Conservation (phyloP, 2,888 invertebrate genomes). For the Mimachlamys varia region DNA sequence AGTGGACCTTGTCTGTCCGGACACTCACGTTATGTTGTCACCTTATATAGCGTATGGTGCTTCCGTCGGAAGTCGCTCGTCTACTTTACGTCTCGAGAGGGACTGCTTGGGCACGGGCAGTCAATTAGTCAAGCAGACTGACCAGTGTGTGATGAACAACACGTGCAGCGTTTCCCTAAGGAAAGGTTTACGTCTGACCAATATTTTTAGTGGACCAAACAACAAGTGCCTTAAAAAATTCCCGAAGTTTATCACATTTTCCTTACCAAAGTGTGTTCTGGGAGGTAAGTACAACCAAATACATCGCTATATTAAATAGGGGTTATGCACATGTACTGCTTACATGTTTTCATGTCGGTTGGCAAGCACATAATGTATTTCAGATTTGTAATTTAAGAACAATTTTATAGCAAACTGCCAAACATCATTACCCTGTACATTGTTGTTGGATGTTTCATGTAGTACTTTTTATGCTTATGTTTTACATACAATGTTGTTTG, state of each 20-base stretch:
- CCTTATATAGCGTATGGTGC: constrained; percentile 2
- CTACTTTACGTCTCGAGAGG: background rate
- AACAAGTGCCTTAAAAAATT: constrained; percentile 45
- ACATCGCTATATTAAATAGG: no score
- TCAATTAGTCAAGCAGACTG: background rate
- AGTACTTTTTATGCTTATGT: no score
- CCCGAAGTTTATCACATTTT: constrained; percentile 30
- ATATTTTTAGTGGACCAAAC: background rate
- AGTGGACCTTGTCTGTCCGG: background rate
- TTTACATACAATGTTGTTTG: no score
- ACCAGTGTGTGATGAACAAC: background rate
- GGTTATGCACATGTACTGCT: no score
- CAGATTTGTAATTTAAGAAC: no score
- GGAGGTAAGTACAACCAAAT: background rate
- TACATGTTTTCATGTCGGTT: no score
- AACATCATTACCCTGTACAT: no score
- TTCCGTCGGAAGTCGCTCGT: background rate
- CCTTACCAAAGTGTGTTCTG: background rate
- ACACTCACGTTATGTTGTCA: background rate
- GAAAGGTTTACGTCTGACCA: background rate
- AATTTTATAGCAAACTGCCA: no score
- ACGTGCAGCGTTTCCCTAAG: background rate
- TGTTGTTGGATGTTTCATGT: no score
- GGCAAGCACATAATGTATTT: no score
- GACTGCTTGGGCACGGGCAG: background rate